These are phyloP conservation scores for Hylyphantes graminicola DNA, from an alignment of 1,140 invertebrate genomes.

Conservation along the genomic window DNA sequence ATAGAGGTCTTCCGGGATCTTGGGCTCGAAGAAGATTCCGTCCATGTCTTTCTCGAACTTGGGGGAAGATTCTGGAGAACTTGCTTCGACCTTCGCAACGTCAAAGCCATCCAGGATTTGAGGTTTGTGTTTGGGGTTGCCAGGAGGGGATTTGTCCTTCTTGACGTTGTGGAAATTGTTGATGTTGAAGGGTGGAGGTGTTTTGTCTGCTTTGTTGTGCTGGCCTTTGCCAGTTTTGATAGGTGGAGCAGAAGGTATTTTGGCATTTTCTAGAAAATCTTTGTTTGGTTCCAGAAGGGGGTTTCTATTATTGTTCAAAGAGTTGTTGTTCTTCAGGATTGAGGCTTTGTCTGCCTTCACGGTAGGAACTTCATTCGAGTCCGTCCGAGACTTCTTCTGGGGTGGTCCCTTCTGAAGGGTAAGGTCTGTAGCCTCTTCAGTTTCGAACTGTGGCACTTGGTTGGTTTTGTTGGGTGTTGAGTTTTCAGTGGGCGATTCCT, in stretches of 20 bases:
- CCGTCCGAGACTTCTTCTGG: not conserved
- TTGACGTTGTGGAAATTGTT: too few relatives aligned
- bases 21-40: slow-evolving; percentile 33
- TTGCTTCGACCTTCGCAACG: slow-evolving; percentile 1
- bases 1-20: not conserved
- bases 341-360: slow-evolving; percentile 15
- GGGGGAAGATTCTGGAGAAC: slow-evolving; percentile 27
- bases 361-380: not conserved
- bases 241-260: too few relatives aligned
- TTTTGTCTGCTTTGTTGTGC: too few relatives aligned
- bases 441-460: not conserved
- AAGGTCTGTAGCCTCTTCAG: slow-evolving; percentile 1
- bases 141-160: too few relatives aligned
- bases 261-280: too few relatives aligned
- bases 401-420: slow-evolving; percentile 32
- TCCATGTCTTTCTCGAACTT: slow-evolving; percentile 49
- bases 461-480: not conserved
- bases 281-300: too few relatives aligned
- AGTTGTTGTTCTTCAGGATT: not conserved
- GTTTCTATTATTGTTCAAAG: too few relatives aligned
- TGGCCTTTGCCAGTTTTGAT: too few relatives aligned
- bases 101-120: too few relatives aligned
- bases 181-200: too few relatives aligned
- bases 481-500: not conserved
- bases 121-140: too few relatives aligned